Percentiles rank a stretch among this genome's conserved stretches.
phyloP scores from a whole-genome alignment of 1,140 invertebrate genomes.

The Hycleus phaleratus region DNA sequence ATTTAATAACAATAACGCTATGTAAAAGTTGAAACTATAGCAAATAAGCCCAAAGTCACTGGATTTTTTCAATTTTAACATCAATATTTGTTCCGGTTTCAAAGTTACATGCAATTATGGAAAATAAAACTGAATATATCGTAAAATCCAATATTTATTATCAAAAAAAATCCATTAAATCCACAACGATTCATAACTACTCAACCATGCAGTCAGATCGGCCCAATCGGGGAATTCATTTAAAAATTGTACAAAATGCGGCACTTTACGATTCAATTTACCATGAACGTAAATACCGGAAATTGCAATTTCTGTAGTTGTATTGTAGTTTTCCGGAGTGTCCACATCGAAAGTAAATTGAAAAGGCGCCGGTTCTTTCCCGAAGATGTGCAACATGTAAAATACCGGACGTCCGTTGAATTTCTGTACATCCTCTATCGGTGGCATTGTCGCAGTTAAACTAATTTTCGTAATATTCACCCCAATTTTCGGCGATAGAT shows the following conservation, averaged over 20 bases:
- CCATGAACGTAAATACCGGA: slow-evolving; percentile 30
- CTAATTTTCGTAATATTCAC: slow-evolving; percentile 30
- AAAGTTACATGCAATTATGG: slow-evolving; percentile 2
- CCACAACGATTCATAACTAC: slow-evolving; percentile 31
- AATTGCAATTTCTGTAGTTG: slow-evolving; percentile 31
- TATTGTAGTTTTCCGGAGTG: slow-evolving; percentile 7
- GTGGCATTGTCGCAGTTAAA: slow-evolving; percentile 23
- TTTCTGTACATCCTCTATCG: neutral
- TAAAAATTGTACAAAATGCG: slow-evolving; percentile 31
- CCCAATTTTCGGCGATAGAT: slow-evolving; percentile 29
- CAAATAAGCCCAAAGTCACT: slow-evolving; percentile 32
- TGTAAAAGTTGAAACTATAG: slow-evolving; percentile 25
- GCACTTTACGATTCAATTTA: slow-evolving; percentile 25
- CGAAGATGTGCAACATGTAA: slow-evolving; percentile 29
- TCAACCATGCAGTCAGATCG: slow-evolving; percentile 31
- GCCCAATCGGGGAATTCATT: slow-evolving; percentile 37
- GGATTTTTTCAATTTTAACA: slow-evolving; percentile 5
- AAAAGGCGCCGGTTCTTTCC: slow-evolving; percentile 22
- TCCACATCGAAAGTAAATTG: slow-evolving; percentile 29
- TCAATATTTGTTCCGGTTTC: slow-evolving; percentile 5
- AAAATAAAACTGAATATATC: neutral
- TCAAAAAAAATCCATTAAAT: slow-evolving; percentile 22
- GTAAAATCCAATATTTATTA: neutral
- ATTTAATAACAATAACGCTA: slow-evolving; percentile 14
- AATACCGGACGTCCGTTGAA: slow-evolving; percentile 31